Evolutionary conservation across 2,113 vertebrate species (phyloP).

Genomic region (Baryphthengus martii): DNA sequence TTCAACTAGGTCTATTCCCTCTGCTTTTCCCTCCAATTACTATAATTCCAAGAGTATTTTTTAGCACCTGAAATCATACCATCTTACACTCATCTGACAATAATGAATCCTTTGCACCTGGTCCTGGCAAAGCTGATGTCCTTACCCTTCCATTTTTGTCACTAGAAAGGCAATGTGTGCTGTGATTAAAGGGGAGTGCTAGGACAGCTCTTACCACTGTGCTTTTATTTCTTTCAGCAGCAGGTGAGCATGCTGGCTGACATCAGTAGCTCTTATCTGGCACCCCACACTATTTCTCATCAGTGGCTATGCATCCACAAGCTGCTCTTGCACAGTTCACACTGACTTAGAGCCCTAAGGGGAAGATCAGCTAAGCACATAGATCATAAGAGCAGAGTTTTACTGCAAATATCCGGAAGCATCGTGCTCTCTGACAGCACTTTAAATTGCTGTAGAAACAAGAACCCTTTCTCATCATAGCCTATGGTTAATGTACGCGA

Average conservation of each 20-base stretch:
- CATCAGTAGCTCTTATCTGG: background rate
- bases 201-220: background rate
- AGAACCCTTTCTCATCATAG: background rate
- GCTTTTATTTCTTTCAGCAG: background rate
- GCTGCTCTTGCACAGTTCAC: background rate
- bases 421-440: background rate
- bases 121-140: background rate
- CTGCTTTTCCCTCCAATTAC: background rate
- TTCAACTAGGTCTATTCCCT: background rate
- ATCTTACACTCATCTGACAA: background rate
- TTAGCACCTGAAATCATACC: background rate
- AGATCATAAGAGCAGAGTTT: background rate
- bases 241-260: background rate
- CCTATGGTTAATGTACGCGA: background rate
- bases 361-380: background rate
- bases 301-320: background rate
- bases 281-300: background rate
- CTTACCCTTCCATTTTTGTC: background rate
- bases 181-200: background rate
- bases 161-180: accelerated
- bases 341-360: background rate
- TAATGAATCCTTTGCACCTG: background rate
- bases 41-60: background rate
- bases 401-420: background rate
- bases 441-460: background rate